Conservation (phyloP, 2,797 vertebrate genomes). For the Gallinago nigripennis region DNA sequence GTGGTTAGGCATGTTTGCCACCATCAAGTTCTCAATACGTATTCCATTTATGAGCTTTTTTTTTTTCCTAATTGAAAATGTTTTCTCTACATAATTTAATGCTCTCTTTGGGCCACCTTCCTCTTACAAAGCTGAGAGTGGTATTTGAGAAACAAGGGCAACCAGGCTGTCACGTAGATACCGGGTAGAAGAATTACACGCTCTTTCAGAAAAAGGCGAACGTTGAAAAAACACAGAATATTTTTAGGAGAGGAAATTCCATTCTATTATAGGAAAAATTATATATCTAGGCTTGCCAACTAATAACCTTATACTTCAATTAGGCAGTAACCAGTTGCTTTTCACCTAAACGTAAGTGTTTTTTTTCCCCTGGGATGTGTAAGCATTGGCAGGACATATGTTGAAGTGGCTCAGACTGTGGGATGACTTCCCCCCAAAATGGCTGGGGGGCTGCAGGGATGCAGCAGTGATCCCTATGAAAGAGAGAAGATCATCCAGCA, state of each 20-base stretch:
- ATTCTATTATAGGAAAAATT: neutral
- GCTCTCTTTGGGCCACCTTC: neutral
- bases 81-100: neutral
- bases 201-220: neutral
- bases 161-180: neutral
- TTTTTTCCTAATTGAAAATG: neutral
- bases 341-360: neutral
- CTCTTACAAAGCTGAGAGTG: neutral
- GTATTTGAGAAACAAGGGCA: neutral
- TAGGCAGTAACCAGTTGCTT: neutral
- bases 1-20: neutral
- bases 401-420: neutral
- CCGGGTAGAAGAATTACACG: fast-evolving
- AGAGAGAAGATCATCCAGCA: neutral
- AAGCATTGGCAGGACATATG: neutral
- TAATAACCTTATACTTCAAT: neutral
- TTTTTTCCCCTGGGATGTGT: neutral
- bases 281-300: neutral
- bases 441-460: neutral
- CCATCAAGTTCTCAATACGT: neutral
- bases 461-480: neutral
- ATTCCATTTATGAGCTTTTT: neutral
- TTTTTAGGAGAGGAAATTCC: neutral
- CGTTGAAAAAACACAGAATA: neutral
- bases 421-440: neutral